A percentile compares a stretch with the other conserved stretches of the same genome.
Conservation (phyloP, 2,797 vertebrate genomes). For the Ispidina picta region DNA sequence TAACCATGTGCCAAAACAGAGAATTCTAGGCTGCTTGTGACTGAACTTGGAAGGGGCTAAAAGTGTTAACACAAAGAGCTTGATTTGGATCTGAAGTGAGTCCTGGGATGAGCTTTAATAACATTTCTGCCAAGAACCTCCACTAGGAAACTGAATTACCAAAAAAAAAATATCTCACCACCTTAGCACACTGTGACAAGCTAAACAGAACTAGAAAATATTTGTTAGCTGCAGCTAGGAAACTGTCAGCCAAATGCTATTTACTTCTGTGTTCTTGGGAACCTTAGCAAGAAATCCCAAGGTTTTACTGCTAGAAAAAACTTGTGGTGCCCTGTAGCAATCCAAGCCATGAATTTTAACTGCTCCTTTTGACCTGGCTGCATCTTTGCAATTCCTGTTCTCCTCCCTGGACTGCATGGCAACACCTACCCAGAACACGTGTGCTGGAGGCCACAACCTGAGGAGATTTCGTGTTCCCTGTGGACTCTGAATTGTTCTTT, state of each 20-base stretch:
- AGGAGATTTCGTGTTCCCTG: background rate
- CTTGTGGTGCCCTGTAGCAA: background rate
- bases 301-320: background rate
- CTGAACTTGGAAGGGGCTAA: background rate
- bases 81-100: background rate
- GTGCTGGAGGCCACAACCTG: background rate
- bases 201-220: background rate
- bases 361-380: background rate
- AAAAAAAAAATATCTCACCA: background rate
- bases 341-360: background rate
- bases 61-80: background rate
- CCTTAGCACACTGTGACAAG: background rate
- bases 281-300: background rate
- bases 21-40: background rate
- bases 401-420: background rate
- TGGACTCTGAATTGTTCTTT: background rate
- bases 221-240: background rate
- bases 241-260: background rate
- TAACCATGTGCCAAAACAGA: background rate
- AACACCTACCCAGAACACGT: background rate
- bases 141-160: background rate
- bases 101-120: background rate
- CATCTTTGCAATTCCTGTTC: background rate
- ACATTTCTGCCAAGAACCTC: background rate
- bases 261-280: background rate